phyloP scores from a whole-genome alignment of 2,113 vertebrate genomes.

The Pseudorectes ferrugineus region DNA sequence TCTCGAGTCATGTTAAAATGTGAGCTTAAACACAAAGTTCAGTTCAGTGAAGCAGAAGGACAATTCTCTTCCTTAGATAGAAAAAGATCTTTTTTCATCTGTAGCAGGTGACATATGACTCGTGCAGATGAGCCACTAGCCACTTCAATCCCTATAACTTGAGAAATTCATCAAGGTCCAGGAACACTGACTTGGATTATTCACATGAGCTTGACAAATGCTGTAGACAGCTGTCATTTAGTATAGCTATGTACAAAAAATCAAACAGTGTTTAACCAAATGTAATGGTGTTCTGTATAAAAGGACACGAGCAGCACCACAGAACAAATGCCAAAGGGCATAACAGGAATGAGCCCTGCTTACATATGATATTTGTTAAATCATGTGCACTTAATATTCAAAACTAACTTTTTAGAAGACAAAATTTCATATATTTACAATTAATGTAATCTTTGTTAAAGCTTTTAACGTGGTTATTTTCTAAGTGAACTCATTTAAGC shows the following conservation, averaged over 20 bases:
- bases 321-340: neutral
- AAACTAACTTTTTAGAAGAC: conserved; percentile 22
- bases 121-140: neutral
- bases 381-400: neutral
- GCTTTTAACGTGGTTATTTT: conserved; percentile 9
- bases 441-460: conserved; percentile 20
- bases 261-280: neutral
- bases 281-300: neutral
- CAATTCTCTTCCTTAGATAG: neutral
- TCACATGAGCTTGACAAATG: neutral
- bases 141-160: neutral
- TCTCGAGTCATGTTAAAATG: neutral
- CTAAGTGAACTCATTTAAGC: neutral
- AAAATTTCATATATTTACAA: conserved; percentile 19
- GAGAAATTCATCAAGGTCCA: neutral
- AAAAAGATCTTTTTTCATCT: conserved; percentile 17
- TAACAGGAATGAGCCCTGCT: neutral
- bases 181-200: neutral
- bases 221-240: neutral
- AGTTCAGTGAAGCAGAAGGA: conserved; percentile 7
- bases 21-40: conserved; percentile 14
- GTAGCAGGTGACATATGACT: neutral
- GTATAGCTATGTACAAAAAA: neutral
- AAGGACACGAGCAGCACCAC: neutral
- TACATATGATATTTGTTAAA: neutral